Base-by-base conservation (phyloP, 1,140 invertebrate genomes). In the Alviniconcha marisindica region DNA sequence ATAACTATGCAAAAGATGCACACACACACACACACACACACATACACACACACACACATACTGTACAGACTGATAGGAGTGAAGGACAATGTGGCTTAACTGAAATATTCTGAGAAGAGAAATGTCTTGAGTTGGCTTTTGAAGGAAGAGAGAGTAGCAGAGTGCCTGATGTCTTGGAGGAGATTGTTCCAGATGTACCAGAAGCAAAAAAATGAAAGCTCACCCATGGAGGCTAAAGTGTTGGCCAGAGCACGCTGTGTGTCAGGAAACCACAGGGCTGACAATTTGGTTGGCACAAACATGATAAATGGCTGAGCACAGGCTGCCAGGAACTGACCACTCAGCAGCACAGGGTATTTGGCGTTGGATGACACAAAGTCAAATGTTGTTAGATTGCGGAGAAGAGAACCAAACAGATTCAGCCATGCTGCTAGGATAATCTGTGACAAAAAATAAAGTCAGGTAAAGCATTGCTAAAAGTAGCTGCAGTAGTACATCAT, bases 281-380 rank as follows among this genome's bases (percentile, higher is more conserved):
- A 93, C 54, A 94, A 89, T 85, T 94, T 94, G 18, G 93, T 94
- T 21, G 89, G 92, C 44, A 92, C 91, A 88, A 94, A 94, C 87
- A 94, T 90, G 7, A 93, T 88, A 88, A 94, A 94, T 12, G 93
- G 91, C 78, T 94, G 94, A 24, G 93, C 92, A 86, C 91, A 90
- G 0, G 92, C 93, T 56, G 92, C 90, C 56, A 94, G 66, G 12
- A 87, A 86, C 88, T 94, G 93, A 33, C 93, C 94, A 71, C 84
- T 85, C 14, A 92, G 60, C 28, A 91, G 56, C 31, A 92, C 84
- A 21, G 89, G 86, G 83, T 85, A 91, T 21, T 80, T 82, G 36
- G 74, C 36, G 12, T 83, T 76, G 18, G 42, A 21, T n/a, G 88
- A 86, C 0, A 92, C 84, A 54, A 87, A 81, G 40, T 84, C 85